Conservation (phyloP, 2,888 invertebrate genomes). For the Lutraria lutraria region DNA sequence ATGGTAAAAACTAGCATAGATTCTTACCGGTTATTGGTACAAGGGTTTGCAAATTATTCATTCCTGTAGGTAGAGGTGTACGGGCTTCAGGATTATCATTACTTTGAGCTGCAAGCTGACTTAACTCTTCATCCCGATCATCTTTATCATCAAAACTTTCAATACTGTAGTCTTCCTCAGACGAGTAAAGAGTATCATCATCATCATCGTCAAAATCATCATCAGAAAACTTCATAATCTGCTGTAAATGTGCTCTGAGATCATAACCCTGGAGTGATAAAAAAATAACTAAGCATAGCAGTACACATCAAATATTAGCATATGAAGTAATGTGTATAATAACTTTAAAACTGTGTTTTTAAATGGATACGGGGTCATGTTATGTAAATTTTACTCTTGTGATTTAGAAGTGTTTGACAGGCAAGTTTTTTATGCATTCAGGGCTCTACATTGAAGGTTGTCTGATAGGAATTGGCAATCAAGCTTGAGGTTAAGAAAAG, state of each 20-base stretch:
- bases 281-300: neutral
- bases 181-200: slow-evolving; percentile 30
- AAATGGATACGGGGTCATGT: too few species aligned
- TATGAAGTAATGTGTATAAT: too few species aligned
- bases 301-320: too few species aligned
- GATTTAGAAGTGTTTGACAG: too few species aligned
- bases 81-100: slow-evolving; percentile 47
- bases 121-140: slow-evolving; percentile 64
- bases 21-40: slow-evolving; percentile 57
- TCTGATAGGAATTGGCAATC: too few species aligned
- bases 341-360: too few species aligned
- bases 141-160: slow-evolving; percentile 67
- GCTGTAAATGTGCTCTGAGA: slow-evolving; percentile 62
- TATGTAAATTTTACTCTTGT: too few species aligned
- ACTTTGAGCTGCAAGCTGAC: slow-evolving; percentile 48
- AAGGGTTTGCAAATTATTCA: slow-evolving; percentile 53
- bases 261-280: slow-evolving; percentile 61
- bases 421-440: too few species aligned
- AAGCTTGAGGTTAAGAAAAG: too few species aligned
- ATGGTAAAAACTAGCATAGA: neutral
- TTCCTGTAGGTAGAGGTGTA: slow-evolving; percentile 61
- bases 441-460: too few species aligned
- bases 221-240: slow-evolving; percentile 64
- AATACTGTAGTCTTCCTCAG: slow-evolving; percentile 60
- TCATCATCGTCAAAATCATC: slow-evolving; percentile 55